Percentiles rank a stretch among this genome's conserved stretches.
Conservation (phyloP, 2,888 invertebrate species). For the Mythimna lalbum region DNA sequence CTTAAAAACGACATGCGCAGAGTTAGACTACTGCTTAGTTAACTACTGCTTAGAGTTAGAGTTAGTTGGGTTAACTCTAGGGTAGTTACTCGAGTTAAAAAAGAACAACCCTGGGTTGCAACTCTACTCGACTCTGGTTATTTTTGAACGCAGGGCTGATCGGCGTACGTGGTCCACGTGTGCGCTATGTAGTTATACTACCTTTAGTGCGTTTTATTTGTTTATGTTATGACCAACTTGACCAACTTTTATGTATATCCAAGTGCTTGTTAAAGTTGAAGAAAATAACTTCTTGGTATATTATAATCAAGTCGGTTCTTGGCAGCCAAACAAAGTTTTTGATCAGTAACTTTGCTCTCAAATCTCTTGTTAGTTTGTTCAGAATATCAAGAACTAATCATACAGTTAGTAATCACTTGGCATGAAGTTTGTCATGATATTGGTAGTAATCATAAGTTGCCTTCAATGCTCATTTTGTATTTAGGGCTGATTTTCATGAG, state of each 20-base stretch:
- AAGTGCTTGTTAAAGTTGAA: background rate
- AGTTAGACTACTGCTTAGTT: too few relatives aligned
- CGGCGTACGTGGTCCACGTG: too few relatives aligned
- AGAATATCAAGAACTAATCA: background rate
- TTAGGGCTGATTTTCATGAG: background rate
- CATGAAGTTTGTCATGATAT: background rate
- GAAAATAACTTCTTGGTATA: background rate
- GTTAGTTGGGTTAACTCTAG: too few relatives aligned
- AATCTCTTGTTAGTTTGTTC: background rate
- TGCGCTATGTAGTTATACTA: too few relatives aligned
- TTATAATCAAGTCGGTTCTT: background rate
- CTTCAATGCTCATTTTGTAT: background rate
- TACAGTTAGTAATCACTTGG: background rate
- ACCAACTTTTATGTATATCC: background rate
- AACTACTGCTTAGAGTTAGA: too few relatives aligned
- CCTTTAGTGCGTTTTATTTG: too few relatives aligned
- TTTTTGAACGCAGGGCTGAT: too few relatives aligned
- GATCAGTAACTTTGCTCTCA: conserved; percentile 21
- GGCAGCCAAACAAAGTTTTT: conserved; percentile 22
- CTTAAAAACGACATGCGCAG: too few relatives aligned
- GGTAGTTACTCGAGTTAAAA: too few relatives aligned
- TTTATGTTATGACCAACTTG: background rate
- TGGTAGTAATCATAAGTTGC: background rate
- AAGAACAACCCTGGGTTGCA: too few relatives aligned
- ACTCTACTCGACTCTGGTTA: too few relatives aligned